Conservation (phyloP, 2,888 invertebrate species). For the Neoascia interrupta region DNA sequence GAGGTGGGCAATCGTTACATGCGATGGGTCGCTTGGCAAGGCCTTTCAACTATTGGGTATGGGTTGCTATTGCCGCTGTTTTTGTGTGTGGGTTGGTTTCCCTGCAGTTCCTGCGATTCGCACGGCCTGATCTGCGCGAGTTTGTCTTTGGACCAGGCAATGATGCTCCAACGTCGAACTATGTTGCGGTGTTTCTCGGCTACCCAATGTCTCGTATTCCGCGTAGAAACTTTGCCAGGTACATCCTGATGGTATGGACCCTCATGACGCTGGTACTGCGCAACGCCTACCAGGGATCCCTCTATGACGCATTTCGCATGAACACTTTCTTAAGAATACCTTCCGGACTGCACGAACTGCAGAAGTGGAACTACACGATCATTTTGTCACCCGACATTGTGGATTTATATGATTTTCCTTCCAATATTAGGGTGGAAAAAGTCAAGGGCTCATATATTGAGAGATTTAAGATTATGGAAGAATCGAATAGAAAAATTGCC, state of each 20-base stretch:
- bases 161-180: conserved; percentile 69
- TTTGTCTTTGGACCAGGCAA: conserved; percentile 69
- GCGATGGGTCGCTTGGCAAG: conserved; percentile 70
- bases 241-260: conserved; percentile 73
- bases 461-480: background rate
- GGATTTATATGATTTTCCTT: conserved; percentile 71
- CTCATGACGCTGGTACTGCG: conserved; percentile 74
- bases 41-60: conserved; percentile 71
- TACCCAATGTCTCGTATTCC: conserved; percentile 71
- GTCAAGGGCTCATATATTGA: background rate
- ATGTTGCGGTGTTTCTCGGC: conserved; percentile 72
- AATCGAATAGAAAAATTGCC: background rate
- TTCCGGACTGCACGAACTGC: conserved; percentile 68
- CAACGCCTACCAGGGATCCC: conserved; percentile 75
- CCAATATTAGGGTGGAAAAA: conserved; percentile 50
- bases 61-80: conserved; percentile 66
- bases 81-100: background rate
- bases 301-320: conserved; percentile 74
- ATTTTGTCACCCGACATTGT: conserved; percentile 42
- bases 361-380: conserved; percentile 71
- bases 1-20: conserved; percentile 58
- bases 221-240: conserved; percentile 71
- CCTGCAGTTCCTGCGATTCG: conserved; percentile 2
- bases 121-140: background rate
- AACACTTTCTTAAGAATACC: conserved; percentile 70